Percentiles rank a stretch among this genome's conserved stretches.
These are phyloP conservation scores for Idaea aversata DNA, from an alignment of 2,888 invertebrate species.

Conservation along the genomic window DNA sequence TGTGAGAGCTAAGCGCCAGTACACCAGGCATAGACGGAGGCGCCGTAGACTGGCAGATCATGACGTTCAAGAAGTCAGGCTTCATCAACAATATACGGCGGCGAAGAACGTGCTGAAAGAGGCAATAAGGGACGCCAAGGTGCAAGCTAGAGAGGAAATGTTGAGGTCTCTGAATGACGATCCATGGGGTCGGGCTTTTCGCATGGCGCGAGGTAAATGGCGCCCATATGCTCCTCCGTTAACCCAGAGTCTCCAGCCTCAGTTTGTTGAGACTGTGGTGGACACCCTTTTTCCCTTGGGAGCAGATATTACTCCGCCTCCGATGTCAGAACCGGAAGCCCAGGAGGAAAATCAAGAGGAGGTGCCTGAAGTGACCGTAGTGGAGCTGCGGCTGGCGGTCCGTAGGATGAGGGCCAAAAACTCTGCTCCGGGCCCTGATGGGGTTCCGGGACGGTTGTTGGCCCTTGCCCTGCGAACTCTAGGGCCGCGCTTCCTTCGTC, in stretches of 20 bases:
- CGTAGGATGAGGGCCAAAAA: not conserved
- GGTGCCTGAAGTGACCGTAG: not conserved
- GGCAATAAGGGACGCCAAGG: not conserved
- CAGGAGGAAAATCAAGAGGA: not conserved
- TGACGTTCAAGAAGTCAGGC: too few species aligned
- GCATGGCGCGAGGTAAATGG: not conserved
- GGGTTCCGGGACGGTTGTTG: not conserved
- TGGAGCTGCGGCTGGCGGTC: not conserved
- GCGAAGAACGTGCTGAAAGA: not conserved
- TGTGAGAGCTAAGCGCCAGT: not conserved
- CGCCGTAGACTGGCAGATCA: too few species aligned
- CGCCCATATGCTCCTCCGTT: not conserved
- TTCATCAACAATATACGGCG: too few species aligned
- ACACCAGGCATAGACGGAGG: too few species aligned
- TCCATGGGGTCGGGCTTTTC: not conserved
- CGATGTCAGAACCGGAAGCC: too few species aligned
- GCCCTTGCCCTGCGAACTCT: too few species aligned
- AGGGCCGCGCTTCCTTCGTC: not conserved
- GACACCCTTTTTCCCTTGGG: not conserved
- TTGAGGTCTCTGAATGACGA: not conserved
- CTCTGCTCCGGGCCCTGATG: constrained; percentile 4
- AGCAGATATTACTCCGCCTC: too few species aligned
- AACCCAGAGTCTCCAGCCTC: not conserved
- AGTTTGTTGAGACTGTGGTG: not conserved
- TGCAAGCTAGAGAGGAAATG: not conserved